These are phyloP conservation scores for Dreissena rostriformis DNA, from an alignment of 1,140 invertebrate species.

Conservation along the genomic window DNA sequence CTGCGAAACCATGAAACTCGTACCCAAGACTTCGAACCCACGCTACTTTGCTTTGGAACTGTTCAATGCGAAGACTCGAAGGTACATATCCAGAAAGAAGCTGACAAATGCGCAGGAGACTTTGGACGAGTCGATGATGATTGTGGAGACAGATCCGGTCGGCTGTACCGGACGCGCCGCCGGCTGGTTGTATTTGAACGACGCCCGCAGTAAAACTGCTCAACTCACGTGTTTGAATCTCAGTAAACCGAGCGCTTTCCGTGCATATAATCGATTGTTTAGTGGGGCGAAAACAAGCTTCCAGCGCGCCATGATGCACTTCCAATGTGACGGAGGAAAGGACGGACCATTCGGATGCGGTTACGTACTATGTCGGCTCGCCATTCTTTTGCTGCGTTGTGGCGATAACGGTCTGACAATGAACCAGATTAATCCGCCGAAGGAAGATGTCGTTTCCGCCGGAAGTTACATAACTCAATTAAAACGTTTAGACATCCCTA, in stretches of 20 bases:
- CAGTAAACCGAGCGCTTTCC: conserved; percentile 9
- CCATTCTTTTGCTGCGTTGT: conserved; percentile 54
- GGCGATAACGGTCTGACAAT: too few species aligned
- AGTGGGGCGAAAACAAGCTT: too few species aligned
- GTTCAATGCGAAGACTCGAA: conserved; percentile 57
- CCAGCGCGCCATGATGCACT: too few species aligned
- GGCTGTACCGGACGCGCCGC: too few species aligned
- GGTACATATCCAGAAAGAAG: conserved; percentile 55
- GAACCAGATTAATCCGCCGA: conserved; percentile 44
- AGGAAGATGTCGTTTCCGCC: conserved; percentile 41
- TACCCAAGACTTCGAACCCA: too few species aligned
- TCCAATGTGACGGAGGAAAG: too few species aligned
- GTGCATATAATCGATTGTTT: conserved; percentile 32
- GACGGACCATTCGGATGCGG: conserved; percentile 62
- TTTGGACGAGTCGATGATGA: too few species aligned
- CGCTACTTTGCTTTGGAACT: conserved; percentile 58
- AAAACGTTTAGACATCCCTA: conserved; percentile 35
- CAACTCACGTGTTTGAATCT: conserved; percentile 58
- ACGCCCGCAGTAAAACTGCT: conserved; percentile 52
- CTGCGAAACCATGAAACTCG: too few species aligned
- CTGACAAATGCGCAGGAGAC: conserved; percentile 58
- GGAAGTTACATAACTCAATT: conserved; percentile 38
- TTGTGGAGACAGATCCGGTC: too few species aligned
- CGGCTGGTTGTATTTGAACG: conserved; percentile 63
- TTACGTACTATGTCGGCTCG: conserved; percentile 60